phyloP scores from a whole-genome alignment of 2,888 invertebrate genomes.

The Dryobota labecula region DNA sequence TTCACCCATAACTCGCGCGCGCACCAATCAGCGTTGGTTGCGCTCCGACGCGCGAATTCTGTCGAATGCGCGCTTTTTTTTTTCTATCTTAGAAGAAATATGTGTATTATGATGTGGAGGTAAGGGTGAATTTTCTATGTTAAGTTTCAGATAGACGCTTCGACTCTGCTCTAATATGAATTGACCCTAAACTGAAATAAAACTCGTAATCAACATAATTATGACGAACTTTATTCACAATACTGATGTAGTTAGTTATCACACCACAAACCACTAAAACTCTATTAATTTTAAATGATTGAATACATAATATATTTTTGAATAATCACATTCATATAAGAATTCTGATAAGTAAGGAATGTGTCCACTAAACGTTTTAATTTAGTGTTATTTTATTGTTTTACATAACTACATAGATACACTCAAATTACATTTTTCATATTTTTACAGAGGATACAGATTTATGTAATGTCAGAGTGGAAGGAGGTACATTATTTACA shows the following conservation, averaged over 20 bases:
- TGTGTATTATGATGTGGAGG: too few relatives aligned
- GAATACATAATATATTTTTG: constrained; percentile 56
- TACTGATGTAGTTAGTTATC: constrained; percentile 77
- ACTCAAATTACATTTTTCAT: constrained; percentile 42
- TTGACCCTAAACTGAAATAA: constrained; percentile 23
- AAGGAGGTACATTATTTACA: constrained; percentile 59
- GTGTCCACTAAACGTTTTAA: constrained; percentile 52
- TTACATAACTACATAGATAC: constrained; percentile 27
- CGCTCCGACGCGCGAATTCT: too few relatives aligned
- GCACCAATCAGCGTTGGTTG: too few relatives aligned
- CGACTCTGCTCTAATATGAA: too few relatives aligned
- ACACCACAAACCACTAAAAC: constrained; percentile 69
- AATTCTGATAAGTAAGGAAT: constrained; percentile 63
- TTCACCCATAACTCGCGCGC: too few relatives aligned
- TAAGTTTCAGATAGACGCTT: too few relatives aligned
- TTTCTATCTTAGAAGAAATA: too few relatives aligned
- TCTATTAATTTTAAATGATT: constrained; percentile 62
- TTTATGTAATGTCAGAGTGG: constrained; percentile 36
- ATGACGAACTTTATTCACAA: constrained; percentile 82
- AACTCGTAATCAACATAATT: constrained; percentile 57
- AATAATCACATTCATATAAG: constrained; percentile 58
- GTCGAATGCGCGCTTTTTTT: too few relatives aligned
- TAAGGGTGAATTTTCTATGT: too few relatives aligned
- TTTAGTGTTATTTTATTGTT: constrained; percentile 32
- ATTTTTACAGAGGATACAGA: constrained; percentile 28